Conservation (phyloP, 2,888 invertebrate genomes). For the Catonia carolina region DNA sequence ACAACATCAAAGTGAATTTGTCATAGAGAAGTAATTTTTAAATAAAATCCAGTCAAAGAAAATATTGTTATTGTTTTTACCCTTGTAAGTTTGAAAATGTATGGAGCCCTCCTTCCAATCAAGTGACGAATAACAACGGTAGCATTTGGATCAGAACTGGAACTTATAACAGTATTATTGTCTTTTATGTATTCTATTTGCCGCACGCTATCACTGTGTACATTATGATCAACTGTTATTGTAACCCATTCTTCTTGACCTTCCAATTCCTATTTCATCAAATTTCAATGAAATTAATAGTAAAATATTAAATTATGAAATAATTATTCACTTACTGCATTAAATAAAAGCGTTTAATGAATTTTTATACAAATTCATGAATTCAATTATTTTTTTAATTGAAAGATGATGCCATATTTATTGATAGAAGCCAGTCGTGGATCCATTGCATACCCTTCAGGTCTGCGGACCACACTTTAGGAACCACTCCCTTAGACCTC, state of each 20-base stretch:
- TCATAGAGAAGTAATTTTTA: too few relatives aligned
- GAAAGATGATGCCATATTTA: too few relatives aligned
- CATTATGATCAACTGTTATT: slow-evolving; percentile 43
- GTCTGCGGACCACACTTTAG: too few relatives aligned
- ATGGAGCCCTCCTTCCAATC: slow-evolving; percentile 48
- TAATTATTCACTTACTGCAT: too few relatives aligned
- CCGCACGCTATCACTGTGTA: slow-evolving; percentile 48
- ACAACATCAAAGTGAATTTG: too few relatives aligned
- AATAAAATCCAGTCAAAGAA: too few relatives aligned
- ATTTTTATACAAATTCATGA: too few relatives aligned
- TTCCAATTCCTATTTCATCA: slow-evolving; percentile 46
- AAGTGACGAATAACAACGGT: slow-evolving; percentile 47
- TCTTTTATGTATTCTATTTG: slow-evolving; percentile 46
- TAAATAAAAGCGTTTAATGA: too few relatives aligned
- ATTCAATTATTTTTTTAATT: too few relatives aligned
- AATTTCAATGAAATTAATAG: background rate
- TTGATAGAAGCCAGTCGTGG: too few relatives aligned
- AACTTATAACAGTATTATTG: slow-evolving; percentile 48
- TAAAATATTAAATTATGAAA: background rate
- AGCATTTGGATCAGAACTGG: slow-evolving; percentile 49
- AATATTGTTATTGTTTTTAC: slow-evolving; percentile 41
- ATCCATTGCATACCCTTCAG: too few relatives aligned
- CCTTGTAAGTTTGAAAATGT: slow-evolving; percentile 49
- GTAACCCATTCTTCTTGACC: slow-evolving; percentile 47
- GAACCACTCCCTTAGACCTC: too few relatives aligned